Conservation (phyloP, 2,113 vertebrate species). For the Chroicocephalus ridibundus region DNA sequence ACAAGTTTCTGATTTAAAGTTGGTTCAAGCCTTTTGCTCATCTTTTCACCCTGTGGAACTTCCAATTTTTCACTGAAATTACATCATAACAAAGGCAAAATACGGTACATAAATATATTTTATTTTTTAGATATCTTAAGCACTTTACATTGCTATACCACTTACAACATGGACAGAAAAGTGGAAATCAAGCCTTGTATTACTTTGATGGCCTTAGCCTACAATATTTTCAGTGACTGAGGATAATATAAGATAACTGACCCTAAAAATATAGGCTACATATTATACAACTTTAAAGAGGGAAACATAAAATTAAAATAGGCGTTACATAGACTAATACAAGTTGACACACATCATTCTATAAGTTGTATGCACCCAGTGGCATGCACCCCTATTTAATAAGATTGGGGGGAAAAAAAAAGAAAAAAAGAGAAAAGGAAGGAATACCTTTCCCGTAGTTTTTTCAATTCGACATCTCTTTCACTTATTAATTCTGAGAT, state of each 20-base stretch:
- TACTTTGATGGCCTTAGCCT: background rate
- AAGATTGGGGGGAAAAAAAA: background rate
- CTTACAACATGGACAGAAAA: background rate
- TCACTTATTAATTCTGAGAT: slow-evolving; percentile 97
- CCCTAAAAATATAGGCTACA: background rate
- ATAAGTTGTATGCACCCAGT: background rate
- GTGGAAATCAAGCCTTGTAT: background rate
- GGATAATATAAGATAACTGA: background rate
- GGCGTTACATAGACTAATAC: background rate
- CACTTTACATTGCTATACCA: background rate
- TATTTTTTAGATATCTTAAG: background rate
- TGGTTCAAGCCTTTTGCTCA: background rate
- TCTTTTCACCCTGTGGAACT: background rate
- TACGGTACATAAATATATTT: background rate
- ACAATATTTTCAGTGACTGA: background rate
- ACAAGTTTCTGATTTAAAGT: background rate
- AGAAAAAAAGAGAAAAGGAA: too few relatives aligned
- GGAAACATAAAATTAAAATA: background rate
- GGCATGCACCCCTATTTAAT: background rate
- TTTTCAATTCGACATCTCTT: slow-evolving; percentile 95
- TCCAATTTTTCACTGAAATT: background rate
- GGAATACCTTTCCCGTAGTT: slow-evolving; percentile 89
- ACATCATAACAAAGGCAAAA: background rate
- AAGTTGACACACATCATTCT: accelerated
- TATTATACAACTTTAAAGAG: background rate